Percentiles rank a stretch among this genome's conserved stretches.
Evolutionary conservation across 2,797 vertebrate genomes (phyloP).

Genomic region (Coilia nasus): DNA sequence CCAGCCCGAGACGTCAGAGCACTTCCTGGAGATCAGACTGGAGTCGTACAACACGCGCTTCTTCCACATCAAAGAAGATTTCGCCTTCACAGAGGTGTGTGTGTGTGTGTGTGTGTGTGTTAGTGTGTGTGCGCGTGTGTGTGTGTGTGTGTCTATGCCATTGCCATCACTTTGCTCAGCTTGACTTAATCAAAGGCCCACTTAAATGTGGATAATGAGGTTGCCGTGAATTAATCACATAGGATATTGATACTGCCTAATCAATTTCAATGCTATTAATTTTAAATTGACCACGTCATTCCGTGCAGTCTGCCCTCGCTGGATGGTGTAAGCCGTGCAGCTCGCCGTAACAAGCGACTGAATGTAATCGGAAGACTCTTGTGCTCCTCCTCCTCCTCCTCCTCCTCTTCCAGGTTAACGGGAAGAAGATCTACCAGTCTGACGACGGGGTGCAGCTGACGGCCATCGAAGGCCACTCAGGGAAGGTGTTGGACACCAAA

Average conservation of each 20-base stretch:
- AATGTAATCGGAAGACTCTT: not conserved
- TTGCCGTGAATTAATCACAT: not conserved
- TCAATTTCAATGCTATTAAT: conserved; percentile 12
- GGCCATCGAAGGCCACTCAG: conserved; percentile 81
- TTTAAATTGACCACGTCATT: not conserved
- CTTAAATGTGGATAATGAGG: not conserved
- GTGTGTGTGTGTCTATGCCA: not conserved
- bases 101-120: not conserved
- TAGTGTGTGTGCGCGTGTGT: too few relatives aligned
- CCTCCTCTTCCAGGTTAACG: conserved; percentile 79
- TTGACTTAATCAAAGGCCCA: not conserved
- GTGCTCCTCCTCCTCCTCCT: not conserved
- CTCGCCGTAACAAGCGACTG: not conserved
- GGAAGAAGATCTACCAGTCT: conserved; percentile 78
- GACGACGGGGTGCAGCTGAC: conserved; percentile 90
- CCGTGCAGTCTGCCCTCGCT: not conserved
- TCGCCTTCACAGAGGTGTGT: conserved; percentile 85
- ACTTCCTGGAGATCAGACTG: conserved; percentile 87
- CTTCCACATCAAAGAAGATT: conserved; percentile 89
- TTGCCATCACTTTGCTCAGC: not conserved
- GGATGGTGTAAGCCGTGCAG: not conserved
- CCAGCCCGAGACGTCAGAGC: conserved; percentile 78
- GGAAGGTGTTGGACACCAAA: conserved; percentile 78
- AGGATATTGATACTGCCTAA: conserved; percentile 14
- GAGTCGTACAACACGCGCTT: conserved; percentile 88